These are phyloP conservation scores for Larimichthys polyactis DNA, from an alignment of 2,113 vertebrate genomes.

Conservation along the genomic window DNA sequence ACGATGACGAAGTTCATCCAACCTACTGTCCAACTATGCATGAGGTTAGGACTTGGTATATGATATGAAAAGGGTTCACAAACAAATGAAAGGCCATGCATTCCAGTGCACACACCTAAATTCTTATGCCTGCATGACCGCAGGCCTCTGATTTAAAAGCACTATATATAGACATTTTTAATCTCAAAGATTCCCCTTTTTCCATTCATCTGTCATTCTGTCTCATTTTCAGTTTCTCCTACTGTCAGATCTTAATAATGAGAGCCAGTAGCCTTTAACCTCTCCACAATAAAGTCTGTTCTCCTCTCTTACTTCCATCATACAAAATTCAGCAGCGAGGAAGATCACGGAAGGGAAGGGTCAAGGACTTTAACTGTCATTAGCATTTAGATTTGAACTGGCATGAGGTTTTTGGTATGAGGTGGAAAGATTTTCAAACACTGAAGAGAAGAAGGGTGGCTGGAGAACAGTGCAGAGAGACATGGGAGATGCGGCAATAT, in stretches of 20 bases:
- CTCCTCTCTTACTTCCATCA: slow-evolving; percentile 51
- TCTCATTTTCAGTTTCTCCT: slow-evolving; percentile 35
- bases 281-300: slow-evolving; percentile 60
- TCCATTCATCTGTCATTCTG: slow-evolving; percentile 38
- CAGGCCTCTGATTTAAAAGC: slow-evolving; percentile 48
- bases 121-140: slow-evolving; percentile 12
- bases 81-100: slow-evolving; percentile 28
- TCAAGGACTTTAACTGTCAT: slow-evolving; percentile 78
- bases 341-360: slow-evolving; percentile 55
- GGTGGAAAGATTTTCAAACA: slow-evolving; percentile 58
- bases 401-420: slow-evolving; percentile 59
- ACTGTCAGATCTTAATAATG: slow-evolving; percentile 66
- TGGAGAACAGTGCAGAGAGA: slow-evolving; percentile 7
- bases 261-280: slow-evolving; percentile 70
- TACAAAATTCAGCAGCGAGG: slow-evolving; percentile 72
- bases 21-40: slow-evolving; percentile 27
- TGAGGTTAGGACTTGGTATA: slow-evolving; percentile 21
- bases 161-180: slow-evolving; percentile 69
- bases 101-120: slow-evolving; percentile 26
- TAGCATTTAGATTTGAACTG: slow-evolving; percentile 81
- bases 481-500: slow-evolving; percentile 2
- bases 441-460: slow-evolving; percentile 19
- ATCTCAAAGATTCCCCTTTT: slow-evolving; percentile 58
- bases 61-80: slow-evolving; percentile 38
- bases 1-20: slow-evolving; percentile 5